Conservation (phyloP, 2,113 vertebrate species). For the Grammatotria lemairii region DNA sequence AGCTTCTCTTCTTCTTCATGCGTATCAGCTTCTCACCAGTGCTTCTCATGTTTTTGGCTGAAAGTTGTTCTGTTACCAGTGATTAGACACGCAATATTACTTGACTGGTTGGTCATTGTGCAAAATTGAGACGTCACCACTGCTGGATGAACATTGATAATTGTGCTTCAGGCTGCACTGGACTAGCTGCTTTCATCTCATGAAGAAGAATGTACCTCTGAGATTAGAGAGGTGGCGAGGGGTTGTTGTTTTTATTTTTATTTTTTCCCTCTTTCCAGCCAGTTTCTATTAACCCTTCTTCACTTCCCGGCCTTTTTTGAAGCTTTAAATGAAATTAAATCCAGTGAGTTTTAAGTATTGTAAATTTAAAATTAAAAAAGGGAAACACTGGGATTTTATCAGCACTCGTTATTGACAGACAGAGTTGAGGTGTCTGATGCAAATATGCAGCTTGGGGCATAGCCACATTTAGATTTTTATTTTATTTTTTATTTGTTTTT, state of each 20-base stretch:
- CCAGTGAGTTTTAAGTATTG: neutral
- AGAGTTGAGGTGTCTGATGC: neutral
- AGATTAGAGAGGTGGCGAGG: neutral
- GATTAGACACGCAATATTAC: too few species aligned
- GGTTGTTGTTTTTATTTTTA: accelerated
- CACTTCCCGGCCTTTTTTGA: neutral
- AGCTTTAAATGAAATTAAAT: neutral
- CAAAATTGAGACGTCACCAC: neutral
- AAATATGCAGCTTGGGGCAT: neutral
- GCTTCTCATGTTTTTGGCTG: neutral
- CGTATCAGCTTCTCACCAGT: neutral
- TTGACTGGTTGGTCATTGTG: neutral
- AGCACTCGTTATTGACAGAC: neutral
- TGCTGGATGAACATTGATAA: neutral
- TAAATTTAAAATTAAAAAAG: neutral
- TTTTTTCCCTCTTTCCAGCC: accelerated
- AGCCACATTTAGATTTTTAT: neutral
- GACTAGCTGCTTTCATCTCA: neutral
- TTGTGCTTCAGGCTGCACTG: neutral
- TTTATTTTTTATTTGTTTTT: neutral
- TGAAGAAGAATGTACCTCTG: neutral
- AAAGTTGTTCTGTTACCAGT: neutral
- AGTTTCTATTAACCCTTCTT: neutral
- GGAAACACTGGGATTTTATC: neutral
- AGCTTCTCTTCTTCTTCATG: neutral